Base-by-base conservation (phyloP, 2,888 invertebrate genomes). In the Drosophila tanythrix region DNA sequence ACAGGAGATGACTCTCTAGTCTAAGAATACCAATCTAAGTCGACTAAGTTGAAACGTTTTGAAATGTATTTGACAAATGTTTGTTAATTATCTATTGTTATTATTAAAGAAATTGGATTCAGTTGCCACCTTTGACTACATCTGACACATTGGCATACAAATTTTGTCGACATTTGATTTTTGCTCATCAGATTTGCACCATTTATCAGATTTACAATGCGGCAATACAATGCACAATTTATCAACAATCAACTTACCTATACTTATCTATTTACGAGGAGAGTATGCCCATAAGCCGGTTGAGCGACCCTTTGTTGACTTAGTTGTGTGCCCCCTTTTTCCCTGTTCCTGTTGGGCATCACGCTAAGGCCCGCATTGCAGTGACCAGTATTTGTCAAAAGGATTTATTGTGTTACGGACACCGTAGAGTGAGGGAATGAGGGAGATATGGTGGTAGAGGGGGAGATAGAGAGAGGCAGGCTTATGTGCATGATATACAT, bases 351-450 rank as follows among this genome's bases (percentile, higher is more conserved):
- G 25, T 46, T 46, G 15, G 21, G 27, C 15, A 13, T 11, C 35
- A 18, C 11, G 15, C 7, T 36, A 38, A 53, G 36, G 36, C 35
- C 70, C 64, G 73, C 70, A 79, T 64, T 83, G 89, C 83, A 79
- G 81, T 78, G 86, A 56, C 68, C 72, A 56, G 81, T 70, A 81
- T 86, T 86, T 86, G 88, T 79, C 81, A 77, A 68, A 55, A 60
- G 83, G 83, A 88, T 86, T 85, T 85, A 88, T 85, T 81, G 83
- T 76, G 79, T 63, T 65, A 65, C 67, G 48, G 40, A 21, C 15
- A 31, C 38, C 29, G 31, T 15, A 15, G 15, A 15, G 25, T 25
- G 15, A 1, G 38, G 38, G 3, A 6, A 7, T n/a, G 29, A 15
- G 21, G 4, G 15, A 21, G n/a, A 15, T 8, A n/a, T 29, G 18